Conservation (phyloP, 2,113 vertebrate species). For the Oophaga pumilio region DNA sequence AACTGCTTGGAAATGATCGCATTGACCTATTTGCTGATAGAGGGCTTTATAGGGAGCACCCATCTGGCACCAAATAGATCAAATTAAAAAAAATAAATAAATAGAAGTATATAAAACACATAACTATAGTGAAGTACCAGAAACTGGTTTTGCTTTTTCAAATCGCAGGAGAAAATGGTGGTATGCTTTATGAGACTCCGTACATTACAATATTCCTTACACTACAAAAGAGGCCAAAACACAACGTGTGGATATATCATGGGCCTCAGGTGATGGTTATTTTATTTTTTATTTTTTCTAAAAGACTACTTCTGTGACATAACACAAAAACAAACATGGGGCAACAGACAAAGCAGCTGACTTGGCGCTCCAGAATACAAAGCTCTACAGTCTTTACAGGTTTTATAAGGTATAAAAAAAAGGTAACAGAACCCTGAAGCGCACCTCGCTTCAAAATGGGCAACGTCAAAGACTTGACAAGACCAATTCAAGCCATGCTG, state of each 20-base stretch:
- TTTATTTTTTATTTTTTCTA: background rate
- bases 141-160: background rate
- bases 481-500: background rate
- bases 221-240: background rate
- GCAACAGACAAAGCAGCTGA: background rate
- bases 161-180: background rate
- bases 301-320: background rate
- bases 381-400: background rate
- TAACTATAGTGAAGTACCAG: background rate
- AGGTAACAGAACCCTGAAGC: too few species aligned
- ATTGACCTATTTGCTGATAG: conserved; percentile 32
- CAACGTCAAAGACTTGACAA: too few species aligned
- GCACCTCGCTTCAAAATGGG: too few species aligned
- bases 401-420: background rate
- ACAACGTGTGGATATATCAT: background rate
- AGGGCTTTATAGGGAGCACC: background rate
- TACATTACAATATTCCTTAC: background rate
- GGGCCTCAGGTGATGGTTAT: too few species aligned
- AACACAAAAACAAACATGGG: background rate
- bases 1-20: conserved; percentile 58
- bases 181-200: background rate
- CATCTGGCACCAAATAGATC: conserved; percentile 31
- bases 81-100: background rate
- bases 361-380: background rate
- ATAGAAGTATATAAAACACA: background rate